Evolutionary conservation across 2,797 vertebrate genomes (phyloP).

Genomic region (Premnoplex brunnescens): DNA sequence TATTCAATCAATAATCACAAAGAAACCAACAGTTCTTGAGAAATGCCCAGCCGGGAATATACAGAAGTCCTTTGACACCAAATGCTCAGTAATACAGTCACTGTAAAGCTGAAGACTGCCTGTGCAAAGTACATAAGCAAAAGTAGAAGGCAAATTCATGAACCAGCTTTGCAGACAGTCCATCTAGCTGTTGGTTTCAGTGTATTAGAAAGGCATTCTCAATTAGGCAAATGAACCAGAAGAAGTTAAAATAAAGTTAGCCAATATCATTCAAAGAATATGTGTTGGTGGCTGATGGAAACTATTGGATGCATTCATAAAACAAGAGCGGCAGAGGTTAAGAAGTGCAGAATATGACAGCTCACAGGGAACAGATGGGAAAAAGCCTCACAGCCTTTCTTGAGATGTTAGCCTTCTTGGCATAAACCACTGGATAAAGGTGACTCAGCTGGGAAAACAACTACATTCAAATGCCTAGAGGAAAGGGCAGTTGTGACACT

Average conservation of each 20-base stretch:
- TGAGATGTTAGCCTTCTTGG: neutral
- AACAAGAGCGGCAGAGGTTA: neutral
- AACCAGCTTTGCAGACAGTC: neutral
- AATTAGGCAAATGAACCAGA: neutral
- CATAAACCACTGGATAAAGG: neutral
- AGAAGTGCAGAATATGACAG: neutral
- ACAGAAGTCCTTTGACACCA: neutral
- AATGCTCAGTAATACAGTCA: neutral
- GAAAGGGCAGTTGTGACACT: neutral
- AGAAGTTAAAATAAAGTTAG: neutral
- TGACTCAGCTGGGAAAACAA: neutral
- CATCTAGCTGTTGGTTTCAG: neutral
- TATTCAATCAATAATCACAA: neutral
- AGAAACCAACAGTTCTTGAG: neutral
- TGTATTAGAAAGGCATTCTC: neutral
- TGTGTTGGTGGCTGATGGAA: neutral
- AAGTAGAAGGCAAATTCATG: neutral
- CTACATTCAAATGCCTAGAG: slow-evolving; percentile 3
- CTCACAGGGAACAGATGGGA: neutral
- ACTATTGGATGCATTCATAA: neutral
- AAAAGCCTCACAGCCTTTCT: neutral
- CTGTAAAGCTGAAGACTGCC: neutral
- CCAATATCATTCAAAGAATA: neutral
- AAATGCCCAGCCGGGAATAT: neutral
- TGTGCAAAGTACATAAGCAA: neutral